A percentile compares a stretch with the other conserved stretches of the same genome.
Evolutionary conservation across 2,113 vertebrate species (phyloP).

Genomic region (Grus americana): DNA sequence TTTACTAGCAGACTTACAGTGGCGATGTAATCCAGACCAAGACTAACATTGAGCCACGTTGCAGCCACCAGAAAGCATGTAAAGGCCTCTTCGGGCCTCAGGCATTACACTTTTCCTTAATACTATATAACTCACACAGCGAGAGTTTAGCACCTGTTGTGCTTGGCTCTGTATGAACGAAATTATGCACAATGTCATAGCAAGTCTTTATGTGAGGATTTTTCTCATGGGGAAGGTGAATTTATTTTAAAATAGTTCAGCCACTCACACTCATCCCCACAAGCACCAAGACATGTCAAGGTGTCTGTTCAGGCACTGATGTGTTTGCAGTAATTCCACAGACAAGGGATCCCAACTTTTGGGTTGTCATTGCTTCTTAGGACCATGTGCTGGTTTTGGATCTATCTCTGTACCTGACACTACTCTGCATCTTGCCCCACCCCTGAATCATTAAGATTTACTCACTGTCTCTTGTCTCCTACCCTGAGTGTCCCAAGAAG

Average conservation of each 20-base stretch:
- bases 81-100: background rate
- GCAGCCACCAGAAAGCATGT: background rate
- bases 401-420: background rate
- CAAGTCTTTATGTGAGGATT: background rate
- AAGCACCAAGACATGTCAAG: background rate
- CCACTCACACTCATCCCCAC: background rate
- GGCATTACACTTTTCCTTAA: background rate
- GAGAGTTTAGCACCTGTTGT: background rate
- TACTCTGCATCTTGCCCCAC: background rate
- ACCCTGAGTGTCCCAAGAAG: background rate
- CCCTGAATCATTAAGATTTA: background rate
- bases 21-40: background rate
- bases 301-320: background rate
- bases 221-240: background rate
- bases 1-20: background rate
- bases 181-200: background rate
- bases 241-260: background rate
- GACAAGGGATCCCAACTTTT: background rate
- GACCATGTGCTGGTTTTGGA: background rate
- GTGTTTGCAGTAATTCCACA: background rate
- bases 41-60: rapidly evolving
- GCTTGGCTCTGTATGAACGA: background rate
- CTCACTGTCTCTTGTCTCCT: background rate
- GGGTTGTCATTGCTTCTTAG: background rate
- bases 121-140: rapidly evolving